Evolutionary conservation across 2,888 invertebrate genomes (phyloP).

Genomic region (Caenorhabditis sp.): DNA sequence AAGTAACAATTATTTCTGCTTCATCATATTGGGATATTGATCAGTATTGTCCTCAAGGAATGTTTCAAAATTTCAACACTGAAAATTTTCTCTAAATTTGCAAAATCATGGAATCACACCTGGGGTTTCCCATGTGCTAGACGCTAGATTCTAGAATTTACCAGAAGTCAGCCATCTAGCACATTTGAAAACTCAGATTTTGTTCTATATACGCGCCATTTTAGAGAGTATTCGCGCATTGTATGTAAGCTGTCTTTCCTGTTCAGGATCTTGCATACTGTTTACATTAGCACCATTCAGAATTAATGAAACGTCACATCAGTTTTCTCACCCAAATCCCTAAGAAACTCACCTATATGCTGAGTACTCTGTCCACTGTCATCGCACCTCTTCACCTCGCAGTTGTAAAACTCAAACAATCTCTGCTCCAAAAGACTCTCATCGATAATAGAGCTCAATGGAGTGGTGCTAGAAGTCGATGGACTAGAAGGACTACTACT

Average conservation of each 20-base stretch:
- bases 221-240: too few relatives aligned
- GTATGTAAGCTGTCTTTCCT: not conserved
- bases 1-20: not conserved
- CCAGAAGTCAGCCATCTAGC: too few relatives aligned
- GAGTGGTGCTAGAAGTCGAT: slow-evolving; percentile 25
- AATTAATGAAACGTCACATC: slow-evolving; percentile 5
- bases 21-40: not conserved
- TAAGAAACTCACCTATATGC: slow-evolving; percentile 48
- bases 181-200: too few relatives aligned
- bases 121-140: too few relatives aligned
- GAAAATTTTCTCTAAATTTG: too few relatives aligned
- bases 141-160: too few relatives aligned
- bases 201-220: too few relatives aligned
- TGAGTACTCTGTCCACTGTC: slow-evolving; percentile 63
- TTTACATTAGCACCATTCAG: not conserved
- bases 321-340: not conserved
- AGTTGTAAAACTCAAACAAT: slow-evolving; percentile 38
- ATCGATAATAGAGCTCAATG: slow-evolving; percentile 14
- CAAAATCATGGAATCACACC: too few relatives aligned
- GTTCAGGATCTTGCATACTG: not conserved
- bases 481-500: slow-evolving; percentile 24
- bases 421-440: slow-evolving; percentile 39
- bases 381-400: slow-evolving; percentile 57
- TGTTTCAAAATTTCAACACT: too few relatives aligned
- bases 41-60: not conserved